phyloP scores from a whole-genome alignment of 2,797 vertebrate species.

The Buceros bicornis region DNA sequence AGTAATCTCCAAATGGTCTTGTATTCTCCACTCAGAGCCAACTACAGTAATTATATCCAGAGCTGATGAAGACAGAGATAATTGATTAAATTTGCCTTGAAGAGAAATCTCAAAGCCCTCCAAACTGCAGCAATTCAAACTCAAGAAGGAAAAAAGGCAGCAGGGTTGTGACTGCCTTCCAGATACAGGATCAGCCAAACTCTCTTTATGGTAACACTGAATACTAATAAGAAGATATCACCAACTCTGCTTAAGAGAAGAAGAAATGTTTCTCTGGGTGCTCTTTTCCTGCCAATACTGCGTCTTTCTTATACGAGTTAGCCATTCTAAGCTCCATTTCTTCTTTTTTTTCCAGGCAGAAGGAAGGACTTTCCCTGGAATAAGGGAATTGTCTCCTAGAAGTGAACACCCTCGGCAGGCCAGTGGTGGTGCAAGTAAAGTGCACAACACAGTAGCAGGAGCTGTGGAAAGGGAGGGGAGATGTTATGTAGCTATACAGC shows the following conservation, averaged over 20 bases:
- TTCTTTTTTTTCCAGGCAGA: not conserved
- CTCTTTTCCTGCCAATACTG: not conserved
- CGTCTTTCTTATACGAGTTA: not conserved
- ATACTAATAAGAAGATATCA: fast-evolving
- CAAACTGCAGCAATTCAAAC: not conserved
- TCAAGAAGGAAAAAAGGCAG: not conserved
- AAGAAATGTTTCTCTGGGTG: not conserved
- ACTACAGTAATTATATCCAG: not conserved
- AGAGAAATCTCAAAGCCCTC: not conserved
- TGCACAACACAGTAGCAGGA: not conserved
- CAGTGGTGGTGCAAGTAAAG: not conserved
- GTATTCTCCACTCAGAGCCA: not conserved
- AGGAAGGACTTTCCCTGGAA: not conserved
- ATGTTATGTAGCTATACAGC: not conserved
- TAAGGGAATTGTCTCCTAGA: not conserved
- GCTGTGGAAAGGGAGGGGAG: not conserved
- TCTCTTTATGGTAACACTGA: not conserved
- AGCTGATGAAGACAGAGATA: not conserved
- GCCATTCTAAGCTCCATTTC: not conserved
- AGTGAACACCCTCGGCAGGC: not conserved
- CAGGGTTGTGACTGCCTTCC: not conserved
- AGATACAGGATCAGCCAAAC: not conserved
- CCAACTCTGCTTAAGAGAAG: not conserved
- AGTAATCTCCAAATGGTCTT: not conserved
- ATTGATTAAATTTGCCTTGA: not conserved